Percentiles rank a stretch among this genome's conserved stretches.
phyloP scores from a whole-genome alignment of 1,140 invertebrate genomes.

The Cotesia vestalis region DNA sequence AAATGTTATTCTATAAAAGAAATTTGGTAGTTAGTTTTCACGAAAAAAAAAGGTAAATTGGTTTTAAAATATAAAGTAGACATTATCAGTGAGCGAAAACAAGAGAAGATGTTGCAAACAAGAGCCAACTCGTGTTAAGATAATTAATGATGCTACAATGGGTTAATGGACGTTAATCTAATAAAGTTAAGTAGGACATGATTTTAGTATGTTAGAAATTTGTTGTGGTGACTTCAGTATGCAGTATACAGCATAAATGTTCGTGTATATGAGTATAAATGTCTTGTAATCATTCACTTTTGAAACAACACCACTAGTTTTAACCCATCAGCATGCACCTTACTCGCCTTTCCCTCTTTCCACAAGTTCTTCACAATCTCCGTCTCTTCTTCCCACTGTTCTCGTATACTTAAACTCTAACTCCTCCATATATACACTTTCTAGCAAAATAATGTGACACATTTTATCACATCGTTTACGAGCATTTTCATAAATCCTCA shows the following conservation, averaged over 20 bases:
- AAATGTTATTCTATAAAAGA: no score
- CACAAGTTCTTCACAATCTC: no score
- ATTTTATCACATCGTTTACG: slow-evolving; percentile 7
- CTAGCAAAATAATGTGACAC: background rate
- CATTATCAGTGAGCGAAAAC: slow-evolving; percentile 25
- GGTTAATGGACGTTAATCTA: slow-evolving; percentile 39
- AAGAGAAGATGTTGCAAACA: background rate
- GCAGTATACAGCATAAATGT: background rate
- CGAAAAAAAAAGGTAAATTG: slow-evolving; percentile 12
- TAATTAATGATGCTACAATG: slow-evolving; percentile 36
- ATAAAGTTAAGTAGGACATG: slow-evolving; percentile 33
- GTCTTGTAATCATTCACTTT: background rate
- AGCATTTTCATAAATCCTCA: slow-evolving; percentile 15
- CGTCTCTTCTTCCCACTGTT: no score
- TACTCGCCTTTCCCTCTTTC: no score
- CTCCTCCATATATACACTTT: no score
- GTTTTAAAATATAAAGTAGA: background rate
- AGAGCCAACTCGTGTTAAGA: slow-evolving; percentile 18
- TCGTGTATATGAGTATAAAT: background rate
- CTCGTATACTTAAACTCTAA: no score
- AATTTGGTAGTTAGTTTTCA: no score
- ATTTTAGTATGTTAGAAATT: slow-evolving; percentile 14
- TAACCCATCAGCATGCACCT: background rate
- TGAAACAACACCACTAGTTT: slow-evolving; percentile 1
- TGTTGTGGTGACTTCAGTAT: background rate